Base-by-base conservation (phyloP, 2,113 vertebrate species). In the Cyphomyrus plagiostoma region DNA sequence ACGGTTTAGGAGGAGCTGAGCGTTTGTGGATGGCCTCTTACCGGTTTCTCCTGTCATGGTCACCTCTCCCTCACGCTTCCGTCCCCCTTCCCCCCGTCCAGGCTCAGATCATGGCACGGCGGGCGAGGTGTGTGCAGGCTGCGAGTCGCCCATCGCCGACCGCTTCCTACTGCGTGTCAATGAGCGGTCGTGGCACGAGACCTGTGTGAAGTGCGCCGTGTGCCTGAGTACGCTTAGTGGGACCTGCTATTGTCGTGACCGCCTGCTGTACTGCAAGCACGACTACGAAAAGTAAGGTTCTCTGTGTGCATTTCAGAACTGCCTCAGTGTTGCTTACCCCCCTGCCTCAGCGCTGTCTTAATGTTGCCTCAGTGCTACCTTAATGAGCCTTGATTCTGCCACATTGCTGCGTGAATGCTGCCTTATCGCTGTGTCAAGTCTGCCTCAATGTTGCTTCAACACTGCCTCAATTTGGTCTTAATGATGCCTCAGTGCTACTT, bases 281-380 rank as follows among this genome's bases (percentile, higher is more conserved):
- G 97, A 98, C 96, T 98, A 98, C 52, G 96, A 98, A 90, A 98
- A 98, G 97, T 98, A 96, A 96, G 96, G 90, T 23, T 21, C 9
- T 39, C 42, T 39, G 48, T 17, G n/a, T 39, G 35, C 35, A 23
- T n/a, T 66, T 66, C n/a, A 66, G 62, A 70, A 30, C 62, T 30
- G 26, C 42, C 46, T 19, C 23, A 52, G 35, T 19, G 19, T 53
- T 19, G 21, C 87, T 42, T 66, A 21, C 35, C 26, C 42, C 23
- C 2, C 86, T 45, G 2, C 15, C 6, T 42, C 21, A 35, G 58
- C 7, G 17, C 53, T 42, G 7, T 15, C 35, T 66, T 9, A n/a
- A 9, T n/a, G 58, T n/a, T 26, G 8, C 58, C 58, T 66, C 8
- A 66, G 11, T 26, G 8, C 6, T 62, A 23, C 56, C 56, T n/a